Base-by-base conservation (phyloP, 2,888 invertebrate species). In the Drosophila phalerata region DNA sequence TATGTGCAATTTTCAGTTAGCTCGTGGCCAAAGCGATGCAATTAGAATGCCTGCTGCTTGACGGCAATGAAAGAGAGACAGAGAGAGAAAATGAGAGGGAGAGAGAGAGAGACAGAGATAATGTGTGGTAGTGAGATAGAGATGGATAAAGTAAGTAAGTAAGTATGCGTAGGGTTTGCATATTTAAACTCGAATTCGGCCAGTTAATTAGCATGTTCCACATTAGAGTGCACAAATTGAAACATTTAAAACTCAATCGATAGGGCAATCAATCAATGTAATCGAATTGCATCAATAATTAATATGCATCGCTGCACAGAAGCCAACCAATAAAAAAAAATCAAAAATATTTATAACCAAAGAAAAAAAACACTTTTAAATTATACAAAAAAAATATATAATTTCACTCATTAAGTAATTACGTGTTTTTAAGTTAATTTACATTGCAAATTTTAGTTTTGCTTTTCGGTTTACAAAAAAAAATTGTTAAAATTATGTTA, bases 11-110 rank as follows among this genome's bases (percentile, higher is more conserved):
- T 62, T 60, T 55, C 56, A 51, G 40, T 43, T 75, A 17, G 49
- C 57, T 53, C 19, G 49, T 28, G 45, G 45, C 49, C 48, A 63
- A 73, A 62, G 64, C 72, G 32, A 32, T 69, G 52, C 63, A 76
- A 76, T 76, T 79, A 69, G 22, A 55, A 51, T 37, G 45, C 30
- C 37, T 40, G 15, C 37, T 37, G 34, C 15, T 13, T 17, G 5
- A 25, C 3, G 34, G 6, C 0, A n/a, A 2, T 1, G 25, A 25
- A 9, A 4, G 17, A 13, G 5, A 17, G 5, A 15, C 10, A n/a
- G 34, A 15, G 37, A 3, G 13, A 45, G 19, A 2, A n/a, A n/a
- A n/a, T n/a, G 32, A 15, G n/a, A 15, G 25, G 13, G 5, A 22
- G 13, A 5, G 10, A 10, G 5, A 8, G 5, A 19, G 15, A 11